Conservation (phyloP, 1,140 invertebrate genomes). For the Chelonus insularis region DNA sequence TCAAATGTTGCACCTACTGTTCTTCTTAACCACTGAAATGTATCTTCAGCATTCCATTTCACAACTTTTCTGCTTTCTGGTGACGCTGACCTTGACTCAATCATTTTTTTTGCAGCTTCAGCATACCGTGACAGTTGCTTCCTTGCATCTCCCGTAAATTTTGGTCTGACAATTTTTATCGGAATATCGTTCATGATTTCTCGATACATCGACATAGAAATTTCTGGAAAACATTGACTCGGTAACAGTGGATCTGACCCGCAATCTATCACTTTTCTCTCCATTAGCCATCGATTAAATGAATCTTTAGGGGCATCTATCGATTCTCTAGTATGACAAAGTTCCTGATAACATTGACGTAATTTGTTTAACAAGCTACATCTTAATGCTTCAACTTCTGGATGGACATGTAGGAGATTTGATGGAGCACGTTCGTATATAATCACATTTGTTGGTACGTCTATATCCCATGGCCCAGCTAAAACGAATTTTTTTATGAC, state of each 20-base stretch:
- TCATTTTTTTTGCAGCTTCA: slow-evolving; percentile 95
- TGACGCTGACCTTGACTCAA: slow-evolving; percentile 89
- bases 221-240: slow-evolving; percentile 87
- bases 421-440: slow-evolving; percentile 85
- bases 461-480: slow-evolving; percentile 93
- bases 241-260: slow-evolving; percentile 88
- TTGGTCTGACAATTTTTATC: slow-evolving; percentile 91
- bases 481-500: slow-evolving; percentile 80
- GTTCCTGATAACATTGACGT: slow-evolving; percentile 88
- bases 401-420: slow-evolving; percentile 87
- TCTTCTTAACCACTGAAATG: slow-evolving; percentile 91
- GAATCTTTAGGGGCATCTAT: slow-evolving; percentile 96
- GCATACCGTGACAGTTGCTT: slow-evolving; percentile 94
- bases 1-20: slow-evolving; percentile 96
- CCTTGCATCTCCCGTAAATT: slow-evolving; percentile 93
- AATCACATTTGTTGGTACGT: slow-evolving; percentile 91
- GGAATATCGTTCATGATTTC: slow-evolving; percentile 99
- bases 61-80: slow-evolving; percentile 94
- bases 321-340: slow-evolving; percentile 90
- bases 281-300: slow-evolving; percentile 95
- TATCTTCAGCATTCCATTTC: slow-evolving; percentile 98
- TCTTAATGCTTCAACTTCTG: slow-evolving; percentile 84
- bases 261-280: slow-evolving; percentile 88
- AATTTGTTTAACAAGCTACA: slow-evolving; percentile 80
- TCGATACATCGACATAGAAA: slow-evolving; percentile 92